Evolutionary conservation across 2,888 invertebrate species (phyloP), one percentile per base, ranked within the genome.

Genomic region (Boloria selene): DNA sequence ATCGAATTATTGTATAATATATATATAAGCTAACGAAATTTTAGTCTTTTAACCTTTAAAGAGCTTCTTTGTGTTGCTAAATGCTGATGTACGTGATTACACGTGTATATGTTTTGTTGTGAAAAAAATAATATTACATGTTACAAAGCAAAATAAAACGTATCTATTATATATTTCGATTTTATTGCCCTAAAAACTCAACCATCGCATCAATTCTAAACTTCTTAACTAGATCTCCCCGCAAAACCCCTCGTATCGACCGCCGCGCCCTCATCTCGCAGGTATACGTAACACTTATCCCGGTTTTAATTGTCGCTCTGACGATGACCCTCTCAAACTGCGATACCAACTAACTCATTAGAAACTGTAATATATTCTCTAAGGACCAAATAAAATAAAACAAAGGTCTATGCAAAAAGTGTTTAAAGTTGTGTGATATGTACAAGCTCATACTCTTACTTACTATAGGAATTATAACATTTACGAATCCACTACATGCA

Each of bases 221-320:
- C 87, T 88, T 85, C 87, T 88, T 87, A 85, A 85, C 86, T 84
- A 84, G 85, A 85, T 86, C 76, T 76, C 77, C 77, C 74, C 75
- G 73, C 76, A 80, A 72, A 77, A 84, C 75, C 66, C 73, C 86
- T 80, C 79, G 78, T 90, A 90, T 90, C 90, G 90, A 90, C 90
- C 90, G 89, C 81, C 79, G 85, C 88, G 86, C 85, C 85, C 88
- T 89, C 90, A 89, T 90, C 90, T 87, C 90, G 81, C 90, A 90
- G 90, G 91, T 90, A 90, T 82, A 90, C 88, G 87, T 88, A 90
- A 89, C 88, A 90, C 90, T 91, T 90, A 89, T 90, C 90, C 89
- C 86, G 83, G 87, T 87, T 90, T 90, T 90, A 90, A 90, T 91
- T 91, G 91, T 90, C 90, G 88, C 88, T 86, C 52, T 45, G 52